phyloP scores from a whole-genome alignment of 1,140 invertebrate genomes.

The Drosophila willistoni region DNA sequence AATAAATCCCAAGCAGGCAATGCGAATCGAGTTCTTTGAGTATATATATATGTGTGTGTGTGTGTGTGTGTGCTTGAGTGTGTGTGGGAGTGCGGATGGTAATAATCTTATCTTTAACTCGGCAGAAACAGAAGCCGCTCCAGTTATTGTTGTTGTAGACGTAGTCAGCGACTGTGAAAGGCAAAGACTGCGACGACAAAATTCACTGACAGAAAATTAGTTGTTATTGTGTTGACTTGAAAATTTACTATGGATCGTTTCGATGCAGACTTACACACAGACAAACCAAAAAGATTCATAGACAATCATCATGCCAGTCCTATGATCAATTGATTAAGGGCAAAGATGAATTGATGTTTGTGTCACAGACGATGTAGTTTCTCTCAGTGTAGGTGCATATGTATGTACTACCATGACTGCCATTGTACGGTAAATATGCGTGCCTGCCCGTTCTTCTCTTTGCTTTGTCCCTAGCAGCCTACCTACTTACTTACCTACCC shows the following conservation, averaged over 20 bases:
- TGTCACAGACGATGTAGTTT: neutral
- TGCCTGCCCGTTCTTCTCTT: constrained; percentile 17
- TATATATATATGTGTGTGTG: neutral
- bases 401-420: constrained; percentile 35
- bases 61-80: constrained; percentile 10
- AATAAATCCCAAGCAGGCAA: constrained; percentile 66
- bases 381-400: constrained; percentile 11
- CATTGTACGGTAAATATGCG: constrained; percentile 67
- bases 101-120: constrained; percentile 81
- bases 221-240: too few relatives aligned
- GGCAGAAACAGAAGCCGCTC: constrained; percentile 75
- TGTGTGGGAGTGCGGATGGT: constrained; percentile 47
- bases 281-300: too few relatives aligned
- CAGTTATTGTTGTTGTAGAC: constrained; percentile 45
- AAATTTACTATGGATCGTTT: too few relatives aligned
- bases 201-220: constrained; percentile 18
- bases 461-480: neutral
- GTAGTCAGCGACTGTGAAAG: constrained; percentile 70
- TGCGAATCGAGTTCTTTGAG: constrained; percentile 23
- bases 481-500: constrained; percentile 1
- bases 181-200: constrained; percentile 40
- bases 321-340: too few relatives aligned
- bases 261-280: too few relatives aligned
- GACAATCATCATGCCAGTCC: too few relatives aligned
- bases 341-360: neutral